phyloP scores from a whole-genome alignment of 2,888 invertebrate genomes.

The Microchrysa polita region DNA sequence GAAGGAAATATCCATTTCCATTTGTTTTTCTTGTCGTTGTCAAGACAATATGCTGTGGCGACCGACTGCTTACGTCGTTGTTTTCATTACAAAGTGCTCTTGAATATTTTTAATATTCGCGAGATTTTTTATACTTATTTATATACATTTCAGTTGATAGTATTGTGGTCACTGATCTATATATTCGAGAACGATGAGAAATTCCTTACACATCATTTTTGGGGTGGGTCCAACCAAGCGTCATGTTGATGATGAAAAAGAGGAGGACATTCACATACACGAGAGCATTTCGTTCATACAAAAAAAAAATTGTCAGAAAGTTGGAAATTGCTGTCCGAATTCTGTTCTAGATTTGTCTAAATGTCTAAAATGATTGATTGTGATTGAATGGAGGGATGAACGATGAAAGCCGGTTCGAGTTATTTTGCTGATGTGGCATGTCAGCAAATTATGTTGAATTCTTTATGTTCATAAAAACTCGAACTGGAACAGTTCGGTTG shows the following conservation, averaged over 20 bases:
- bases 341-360: slow-evolving; percentile 29
- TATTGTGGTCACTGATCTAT: slow-evolving; percentile 24
- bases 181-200: slow-evolving; percentile 22
- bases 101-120: slow-evolving; percentile 32
- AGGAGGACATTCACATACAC: not conserved
- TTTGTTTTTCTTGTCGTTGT: slow-evolving; percentile 37
- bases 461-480: too few species aligned
- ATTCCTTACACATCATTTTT: not conserved
- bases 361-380: slow-evolving; percentile 33
- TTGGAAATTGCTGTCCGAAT: slow-evolving; percentile 2
- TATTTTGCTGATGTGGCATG: slow-evolving; percentile 25
- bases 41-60: slow-evolving; percentile 28
- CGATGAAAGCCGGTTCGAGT: slow-evolving; percentile 5
- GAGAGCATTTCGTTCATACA: not conserved
- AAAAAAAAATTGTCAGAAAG: not conserved
- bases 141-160: slow-evolving; percentile 24
- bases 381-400: slow-evolving; percentile 20
- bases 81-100: slow-evolving; percentile 41
- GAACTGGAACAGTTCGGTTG: too few species aligned
- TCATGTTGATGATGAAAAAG: slow-evolving; percentile 9
- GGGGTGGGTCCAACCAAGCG: too few species aligned
- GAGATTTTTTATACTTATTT: too few species aligned
- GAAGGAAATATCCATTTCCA: slow-evolving; percentile 34
- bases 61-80: slow-evolving; percentile 30
- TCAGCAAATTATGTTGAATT: not conserved